Evolutionary conservation across 2,113 vertebrate species (phyloP), one percentile per base, ranked within the genome.

Genomic region (Varanus salvator): DNA sequence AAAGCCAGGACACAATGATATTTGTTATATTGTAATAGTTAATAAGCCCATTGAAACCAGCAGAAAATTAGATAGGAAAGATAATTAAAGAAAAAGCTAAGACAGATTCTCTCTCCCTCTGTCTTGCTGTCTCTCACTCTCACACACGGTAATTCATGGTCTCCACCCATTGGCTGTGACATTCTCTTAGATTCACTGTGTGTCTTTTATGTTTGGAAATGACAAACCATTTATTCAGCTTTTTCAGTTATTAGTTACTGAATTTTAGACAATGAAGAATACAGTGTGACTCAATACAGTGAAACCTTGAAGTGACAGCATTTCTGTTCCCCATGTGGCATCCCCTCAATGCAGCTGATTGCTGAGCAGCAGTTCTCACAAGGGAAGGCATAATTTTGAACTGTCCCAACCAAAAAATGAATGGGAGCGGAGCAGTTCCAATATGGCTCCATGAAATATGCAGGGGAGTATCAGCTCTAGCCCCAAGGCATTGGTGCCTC

Each of bases 391-490:
- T 34, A 34, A 57, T 57, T 86, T 57, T 21, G 71, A 71, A 54
- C 71, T 2, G 50, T n/a, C 31, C 21, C 69, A 19, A 12, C 31
- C 31, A 75, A 75, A 86, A 44, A 54, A 86, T 34, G 50, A 84
- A 85, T 52, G 86, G 76, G 87, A 84, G 86, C 7, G 76, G 84
- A 60, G 81, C 85, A 89, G 91, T 57, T 48, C 89, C 76, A 74
- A 78, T 8, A 77, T n/a, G 81, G 11, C 86, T 87, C 83, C 38
- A 89, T 82, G 87, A 91, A 38, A 75, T 84, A 92, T 90, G 91
- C 27, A 0, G 34, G 14, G 27, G 92, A 84, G 50, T 69, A 91
- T 66, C 76, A 87, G 86, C 89, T 94, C 91, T 90, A 95, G 75
- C 66, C 85, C 77, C 81, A 92, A 66, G 93, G 66, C 82, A 77